phyloP scores from a whole-genome alignment of 2,113 vertebrate species.

The Marcusenius ussheri region DNA sequence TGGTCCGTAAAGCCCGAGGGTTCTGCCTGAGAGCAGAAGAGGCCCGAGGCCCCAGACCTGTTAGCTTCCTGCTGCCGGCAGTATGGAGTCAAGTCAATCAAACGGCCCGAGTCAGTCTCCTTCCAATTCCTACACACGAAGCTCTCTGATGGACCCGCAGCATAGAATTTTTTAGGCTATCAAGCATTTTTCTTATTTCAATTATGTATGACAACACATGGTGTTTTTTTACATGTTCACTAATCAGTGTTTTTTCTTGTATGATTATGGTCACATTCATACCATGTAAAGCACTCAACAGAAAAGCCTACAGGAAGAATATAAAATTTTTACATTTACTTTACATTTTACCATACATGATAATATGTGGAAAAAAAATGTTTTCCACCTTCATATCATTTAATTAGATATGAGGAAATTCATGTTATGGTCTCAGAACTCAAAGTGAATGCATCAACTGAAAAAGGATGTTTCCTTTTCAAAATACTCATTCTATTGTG shows the following conservation, averaged over 20 bases:
- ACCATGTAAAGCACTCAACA: not conserved
- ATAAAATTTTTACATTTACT: not conserved
- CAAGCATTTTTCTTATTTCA: not conserved
- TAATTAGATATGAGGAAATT: not conserved
- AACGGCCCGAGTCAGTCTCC: not conserved
- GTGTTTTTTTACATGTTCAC: not conserved
- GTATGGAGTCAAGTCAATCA: not conserved
- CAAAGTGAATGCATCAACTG: not conserved
- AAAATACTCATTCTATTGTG: not conserved
- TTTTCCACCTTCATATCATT: not conserved
- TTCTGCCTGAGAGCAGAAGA: not conserved
- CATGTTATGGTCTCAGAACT: not conserved
- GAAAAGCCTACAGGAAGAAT: not conserved
- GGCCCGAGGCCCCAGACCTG: not conserved
- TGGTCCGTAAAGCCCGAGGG: not conserved
- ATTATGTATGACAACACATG: not conserved
- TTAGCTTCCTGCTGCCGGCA: not conserved
- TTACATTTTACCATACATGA: not conserved
- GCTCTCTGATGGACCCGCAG: not conserved
- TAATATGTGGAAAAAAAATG: not conserved
- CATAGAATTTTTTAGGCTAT: not conserved
- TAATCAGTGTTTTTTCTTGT: not conserved
- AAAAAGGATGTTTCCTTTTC: not conserved
- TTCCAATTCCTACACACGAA: not conserved
- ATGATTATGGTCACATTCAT: not conserved